A percentile compares a stretch with the other conserved stretches of the same genome.
Evolutionary conservation across 1,140 invertebrate species (phyloP).

Genomic region (Halotydeus destructor): DNA sequence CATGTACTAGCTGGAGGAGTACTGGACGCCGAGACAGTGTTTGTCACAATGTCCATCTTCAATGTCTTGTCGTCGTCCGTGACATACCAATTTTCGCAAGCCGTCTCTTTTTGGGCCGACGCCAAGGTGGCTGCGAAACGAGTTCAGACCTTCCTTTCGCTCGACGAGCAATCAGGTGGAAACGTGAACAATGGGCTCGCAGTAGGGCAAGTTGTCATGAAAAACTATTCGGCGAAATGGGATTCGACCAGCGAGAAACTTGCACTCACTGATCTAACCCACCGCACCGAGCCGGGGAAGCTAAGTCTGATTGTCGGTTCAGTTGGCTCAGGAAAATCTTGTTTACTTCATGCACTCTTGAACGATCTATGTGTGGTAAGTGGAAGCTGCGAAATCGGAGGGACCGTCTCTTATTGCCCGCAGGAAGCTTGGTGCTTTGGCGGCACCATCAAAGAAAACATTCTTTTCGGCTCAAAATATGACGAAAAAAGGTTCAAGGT

Average conservation of each 20-base stretch:
- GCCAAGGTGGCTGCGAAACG: constrained; percentile 38
- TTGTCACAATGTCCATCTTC: constrained; percentile 45
- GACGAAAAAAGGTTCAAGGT: constrained; percentile 51
- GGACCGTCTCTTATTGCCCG: constrained; percentile 44
- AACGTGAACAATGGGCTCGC: constrained; percentile 30
- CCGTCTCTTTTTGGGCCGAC: constrained; percentile 29
- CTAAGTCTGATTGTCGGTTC: constrained; percentile 48
- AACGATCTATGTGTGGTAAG: constrained; percentile 4
- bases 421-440: constrained; percentile 56
- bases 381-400: constrained; percentile 21
- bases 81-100: constrained; percentile 44
- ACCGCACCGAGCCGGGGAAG: constrained; percentile 36
- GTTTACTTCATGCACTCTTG: no score
- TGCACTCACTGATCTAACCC: constrained; percentile 35
- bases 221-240: not conserved
- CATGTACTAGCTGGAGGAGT: constrained; percentile 40
- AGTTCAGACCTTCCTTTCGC: no score
- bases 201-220: not conserved
- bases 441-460: constrained; percentile 51
- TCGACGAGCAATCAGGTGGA: no score
- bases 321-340: constrained; percentile 45
- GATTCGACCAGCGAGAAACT: not conserved
- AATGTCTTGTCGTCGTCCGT: constrained; percentile 40
- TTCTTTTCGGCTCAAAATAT: constrained; percentile 49
- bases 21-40: constrained; percentile 50